These are phyloP conservation scores for Rapana venosa DNA, from an alignment of 2,888 invertebrate species.

Conservation along the genomic window DNA sequence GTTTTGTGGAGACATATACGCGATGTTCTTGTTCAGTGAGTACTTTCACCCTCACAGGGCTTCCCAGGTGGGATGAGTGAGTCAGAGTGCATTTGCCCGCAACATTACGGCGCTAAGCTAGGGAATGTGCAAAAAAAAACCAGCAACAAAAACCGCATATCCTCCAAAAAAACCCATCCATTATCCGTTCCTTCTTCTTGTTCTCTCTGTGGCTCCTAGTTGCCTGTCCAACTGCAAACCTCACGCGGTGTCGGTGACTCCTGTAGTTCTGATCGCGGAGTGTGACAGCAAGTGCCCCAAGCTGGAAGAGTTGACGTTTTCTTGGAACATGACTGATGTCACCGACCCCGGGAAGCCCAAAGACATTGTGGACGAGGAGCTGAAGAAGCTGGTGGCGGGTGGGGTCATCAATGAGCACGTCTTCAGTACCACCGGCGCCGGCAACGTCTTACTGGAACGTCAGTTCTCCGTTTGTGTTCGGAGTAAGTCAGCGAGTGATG, in stretches of 20 bases:
- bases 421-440: not conserved
- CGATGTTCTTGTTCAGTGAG: too few species aligned
- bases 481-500: not conserved
- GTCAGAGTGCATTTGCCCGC: not conserved
- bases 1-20: too few species aligned
- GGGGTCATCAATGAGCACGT: not conserved
- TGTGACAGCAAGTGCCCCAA: not conserved
- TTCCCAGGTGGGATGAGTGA: not conserved
- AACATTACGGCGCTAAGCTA: not conserved
- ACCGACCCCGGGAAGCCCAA: not conserved
- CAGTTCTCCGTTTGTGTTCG: not conserved
- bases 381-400: not conserved
- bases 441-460: not conserved
- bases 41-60: not conserved
- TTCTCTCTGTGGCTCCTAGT: not conserved
- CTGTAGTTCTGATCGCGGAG: not conserved
- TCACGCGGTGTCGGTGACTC: not conserved
- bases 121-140: not conserved
- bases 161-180: too few species aligned
- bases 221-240: slow-evolving; percentile 5
- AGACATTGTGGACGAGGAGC: not conserved
- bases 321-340: not conserved
- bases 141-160: not conserved
- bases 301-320: not conserved
- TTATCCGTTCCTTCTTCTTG: too few species aligned